Conservation (phyloP, 2,797 vertebrate species). For the Vultur gryphus region DNA sequence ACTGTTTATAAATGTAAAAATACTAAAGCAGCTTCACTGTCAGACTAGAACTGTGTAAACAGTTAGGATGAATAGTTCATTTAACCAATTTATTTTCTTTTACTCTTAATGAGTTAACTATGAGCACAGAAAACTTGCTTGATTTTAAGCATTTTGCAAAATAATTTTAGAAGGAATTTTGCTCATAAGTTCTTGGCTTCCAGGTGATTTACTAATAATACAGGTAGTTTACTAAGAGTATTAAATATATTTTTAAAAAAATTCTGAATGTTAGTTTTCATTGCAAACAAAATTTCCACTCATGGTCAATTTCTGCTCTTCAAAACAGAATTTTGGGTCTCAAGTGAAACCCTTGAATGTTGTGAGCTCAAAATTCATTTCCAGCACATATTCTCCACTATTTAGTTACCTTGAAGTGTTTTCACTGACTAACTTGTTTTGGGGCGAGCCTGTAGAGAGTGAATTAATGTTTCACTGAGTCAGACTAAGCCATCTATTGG, state of each 20-base stretch:
- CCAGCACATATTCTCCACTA: not conserved
- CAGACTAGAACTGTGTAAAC: not conserved
- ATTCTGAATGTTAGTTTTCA: not conserved
- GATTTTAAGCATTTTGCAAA: not conserved
- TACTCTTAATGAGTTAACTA: not conserved
- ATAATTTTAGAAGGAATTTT: not conserved
- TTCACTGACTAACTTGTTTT: not conserved
- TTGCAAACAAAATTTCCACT: not conserved
- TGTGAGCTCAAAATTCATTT: not conserved
- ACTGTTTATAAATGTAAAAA: not conserved
- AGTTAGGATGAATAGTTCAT: not conserved
- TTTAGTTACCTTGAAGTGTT: not conserved
- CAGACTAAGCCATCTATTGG: not conserved
- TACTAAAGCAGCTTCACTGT: not conserved
- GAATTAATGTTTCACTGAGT: not conserved
- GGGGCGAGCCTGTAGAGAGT: fast-evolving
- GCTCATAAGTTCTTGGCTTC: not conserved
- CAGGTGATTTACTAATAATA: not conserved
- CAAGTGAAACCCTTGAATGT: not conserved
- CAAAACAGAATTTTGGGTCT: not conserved
- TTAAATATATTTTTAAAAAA: not conserved
- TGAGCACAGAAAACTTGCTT: not conserved
- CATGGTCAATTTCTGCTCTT: not conserved
- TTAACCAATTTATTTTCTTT: not conserved
- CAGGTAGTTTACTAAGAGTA: not conserved